Base-by-base conservation (phyloP, 2,888 invertebrate genomes). In the Erpobdella octoculata region DNA sequence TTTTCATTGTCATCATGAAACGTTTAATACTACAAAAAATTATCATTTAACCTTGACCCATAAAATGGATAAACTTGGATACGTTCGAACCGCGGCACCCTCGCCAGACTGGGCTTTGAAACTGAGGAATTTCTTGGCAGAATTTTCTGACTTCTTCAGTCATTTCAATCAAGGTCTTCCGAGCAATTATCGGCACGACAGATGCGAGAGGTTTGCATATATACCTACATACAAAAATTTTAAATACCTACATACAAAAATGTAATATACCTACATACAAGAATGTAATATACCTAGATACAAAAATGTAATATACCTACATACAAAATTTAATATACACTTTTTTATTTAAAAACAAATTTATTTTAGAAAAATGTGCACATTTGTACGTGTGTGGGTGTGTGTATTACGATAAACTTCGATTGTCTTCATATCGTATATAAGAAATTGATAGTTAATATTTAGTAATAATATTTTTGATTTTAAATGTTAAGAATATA, bases 181-280 rank as follows among this genome's bases (percentile, higher is more conserved):
- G 9, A 46, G 37, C 15, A 68, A 46, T 31, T 94, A 94, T 86
- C 92, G 94, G 82, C 95, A 96, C 86, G 95, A 96, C 83, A 88
- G 95, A 73, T 95, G 94, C 83, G 95, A 95, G 86, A 89, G 92
- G 92, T 92, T 85, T n/a, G n/a, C n/a, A n/a, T n/a, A n/a, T n/a
- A n/a, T n/a, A n/a, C n/a, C n/a, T n/a, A n/a, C n/a, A n/a, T n/a
- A n/a, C n/a, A n/a, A n/a, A n/a, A n/a, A n/a, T n/a, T n/a, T n/a
- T n/a, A n/a, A n/a, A n/a, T n/a, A n/a, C n/a, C n/a, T n/a, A n/a
- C n/a, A n/a, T n/a, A n/a, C n/a, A n/a, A 37, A 35, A 36, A 37
- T 37, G 33, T 12, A 21, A 31, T n/a, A 4, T 33, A 62, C 31
- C 25, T 33, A 33, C 33, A 33, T 62, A 21, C 21, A 9, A 12